Percentiles rank a stretch among this genome's conserved stretches.
phyloP scores from a whole-genome alignment of 92 coral and sea anemone genomes.

The Epizoanthus stellaris region DNA sequence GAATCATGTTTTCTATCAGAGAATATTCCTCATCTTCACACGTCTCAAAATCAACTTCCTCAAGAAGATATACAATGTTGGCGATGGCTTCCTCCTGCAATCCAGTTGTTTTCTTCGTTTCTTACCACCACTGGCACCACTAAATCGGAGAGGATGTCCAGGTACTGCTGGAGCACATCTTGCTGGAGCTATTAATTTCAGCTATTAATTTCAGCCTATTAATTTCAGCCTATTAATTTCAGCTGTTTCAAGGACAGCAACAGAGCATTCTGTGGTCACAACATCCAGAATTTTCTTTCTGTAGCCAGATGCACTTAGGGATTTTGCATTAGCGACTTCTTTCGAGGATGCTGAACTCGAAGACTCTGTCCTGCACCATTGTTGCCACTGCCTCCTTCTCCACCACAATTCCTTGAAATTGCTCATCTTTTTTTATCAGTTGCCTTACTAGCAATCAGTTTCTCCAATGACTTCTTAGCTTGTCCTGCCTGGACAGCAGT shows the following conservation, averaged over 20 bases:
- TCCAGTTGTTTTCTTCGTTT: constrained; percentile 16
- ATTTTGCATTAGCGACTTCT: constrained; percentile 62
- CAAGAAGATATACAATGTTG: constrained; percentile 30
- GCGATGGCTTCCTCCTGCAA: background rate
- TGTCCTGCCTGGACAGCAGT: too few relatives aligned
- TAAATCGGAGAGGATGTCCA: constrained; percentile 42
- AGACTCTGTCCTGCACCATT: constrained; percentile 45
- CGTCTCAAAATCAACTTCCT: background rate
- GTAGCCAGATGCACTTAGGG: constrained; percentile 42
- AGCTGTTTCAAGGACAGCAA: constrained; percentile 40
- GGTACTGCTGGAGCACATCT: background rate
- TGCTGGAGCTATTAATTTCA: background rate
- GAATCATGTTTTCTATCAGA: constrained; percentile 9
- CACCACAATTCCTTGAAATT: constrained; percentile 39
- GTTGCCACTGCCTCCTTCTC: constrained; percentile 49
- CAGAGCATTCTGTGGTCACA: constrained; percentile 41
- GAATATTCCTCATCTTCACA: background rate
- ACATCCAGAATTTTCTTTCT: constrained; percentile 51
- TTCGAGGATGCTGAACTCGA: constrained; percentile 49
- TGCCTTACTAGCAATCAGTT: background rate
- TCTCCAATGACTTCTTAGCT: background rate
- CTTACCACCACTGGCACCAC: background rate
- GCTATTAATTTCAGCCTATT: too few relatives aligned
- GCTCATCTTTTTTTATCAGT: background rate
- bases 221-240: background rate